These are phyloP conservation scores for Otolemur garnettii DNA, from an alignment of 2,113 vertebrate species.

Conservation along the genomic window DNA sequence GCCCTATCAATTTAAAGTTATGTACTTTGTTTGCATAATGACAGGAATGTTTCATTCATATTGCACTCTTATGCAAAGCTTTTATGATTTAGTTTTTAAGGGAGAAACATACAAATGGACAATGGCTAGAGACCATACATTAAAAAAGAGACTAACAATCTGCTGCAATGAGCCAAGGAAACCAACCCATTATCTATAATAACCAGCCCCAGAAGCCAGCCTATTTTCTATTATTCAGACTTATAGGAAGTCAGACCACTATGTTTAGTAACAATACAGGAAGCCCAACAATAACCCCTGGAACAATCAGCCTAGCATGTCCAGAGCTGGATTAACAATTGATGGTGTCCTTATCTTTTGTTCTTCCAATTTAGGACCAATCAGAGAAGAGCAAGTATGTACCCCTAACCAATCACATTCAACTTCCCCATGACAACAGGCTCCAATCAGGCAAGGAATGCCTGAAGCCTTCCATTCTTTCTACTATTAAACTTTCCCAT, in stretches of 20 bases:
- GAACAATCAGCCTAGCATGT: background rate
- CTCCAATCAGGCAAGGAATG: background rate
- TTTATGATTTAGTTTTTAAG: background rate
- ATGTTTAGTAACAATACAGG: background rate
- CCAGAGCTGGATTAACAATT: background rate
- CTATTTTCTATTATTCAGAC: background rate
- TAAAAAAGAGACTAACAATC: background rate
- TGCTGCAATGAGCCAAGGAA: background rate
- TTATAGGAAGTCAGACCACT: background rate
- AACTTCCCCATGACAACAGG: background rate
- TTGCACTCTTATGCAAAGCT: background rate
- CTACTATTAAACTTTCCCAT: background rate
- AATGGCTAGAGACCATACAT: background rate
- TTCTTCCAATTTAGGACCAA: background rate
- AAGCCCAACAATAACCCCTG: background rate
- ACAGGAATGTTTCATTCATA: background rate
- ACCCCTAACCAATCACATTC: background rate
- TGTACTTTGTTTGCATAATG: slow-evolving; percentile 85
- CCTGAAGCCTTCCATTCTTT: background rate
- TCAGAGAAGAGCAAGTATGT: background rate
- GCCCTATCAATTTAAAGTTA: slow-evolving; percentile 84
- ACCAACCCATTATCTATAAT: background rate
- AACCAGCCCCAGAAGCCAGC: background rate
- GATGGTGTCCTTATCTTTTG: background rate
- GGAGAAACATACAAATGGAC: background rate